Evolutionary conservation across 2,888 invertebrate species (phyloP), one percentile per base, ranked within the genome.

Genomic region (Rhimphoctona megacephalus): DNA sequence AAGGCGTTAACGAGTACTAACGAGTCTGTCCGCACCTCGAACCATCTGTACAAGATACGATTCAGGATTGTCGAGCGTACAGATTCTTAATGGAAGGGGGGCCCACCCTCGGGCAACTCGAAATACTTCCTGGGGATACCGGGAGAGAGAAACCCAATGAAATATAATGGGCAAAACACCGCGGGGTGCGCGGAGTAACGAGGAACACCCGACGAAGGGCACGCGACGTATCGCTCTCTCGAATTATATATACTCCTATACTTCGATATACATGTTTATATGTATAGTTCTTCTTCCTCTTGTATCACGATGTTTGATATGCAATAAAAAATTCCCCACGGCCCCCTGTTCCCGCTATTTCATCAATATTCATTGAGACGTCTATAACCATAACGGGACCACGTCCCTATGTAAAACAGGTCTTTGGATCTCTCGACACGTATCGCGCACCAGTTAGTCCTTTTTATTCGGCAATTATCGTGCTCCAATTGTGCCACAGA

Each of bases 11-110:
- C 92, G 91, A 93, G 90, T 87, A 83, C 92, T 92, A 93, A 93
- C 92, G 92, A 93, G 92, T 92, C 91, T 90, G 88, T 91, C 91
- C 90, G 90, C 91, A 92, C 92, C 90, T 91, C 89, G 90, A 84
- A 90, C 93, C 93, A 94, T 94, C 93, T 93, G 93, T 90, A 91
- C 87, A 80, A 79, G 70, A 81, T 85, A 76, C 43, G 66, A 66
- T 73, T 49, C 49, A 85, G 81, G 64, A 79, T 69, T 39, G 22
- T 73, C 52, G 78, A 76, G 43, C 49, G 64, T 46, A 49, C 8
- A 61, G 43, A 81, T 81, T 64, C 72, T 64, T 64, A 74, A 52
- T 79, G 74, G 69, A 57, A 33, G 57, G 80, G 57, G 83, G 73
- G 90, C 87, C 88, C 87, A 90, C 90, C 90, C 90, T 89, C 84